These are phyloP conservation scores for Oncorhynchus kisutch DNA, from an alignment of 2,113 vertebrate species.

Conservation along the genomic window DNA sequence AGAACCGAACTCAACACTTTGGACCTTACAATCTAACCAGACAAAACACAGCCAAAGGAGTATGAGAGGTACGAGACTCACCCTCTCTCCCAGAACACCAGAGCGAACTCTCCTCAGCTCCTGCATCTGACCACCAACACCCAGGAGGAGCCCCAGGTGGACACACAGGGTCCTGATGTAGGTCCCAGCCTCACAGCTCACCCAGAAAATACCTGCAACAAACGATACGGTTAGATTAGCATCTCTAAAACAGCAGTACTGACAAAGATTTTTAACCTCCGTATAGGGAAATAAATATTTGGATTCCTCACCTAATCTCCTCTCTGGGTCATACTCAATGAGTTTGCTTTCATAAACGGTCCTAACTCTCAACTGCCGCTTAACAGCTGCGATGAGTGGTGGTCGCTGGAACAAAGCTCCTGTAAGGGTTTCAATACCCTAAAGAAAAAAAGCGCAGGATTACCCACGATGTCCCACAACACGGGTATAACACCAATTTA, in stretches of 20 bases:
- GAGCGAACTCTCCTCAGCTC: slow-evolving; percentile 93
- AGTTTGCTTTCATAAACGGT: slow-evolving; percentile 97
- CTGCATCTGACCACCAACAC: slow-evolving; percentile 97
- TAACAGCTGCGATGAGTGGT: slow-evolving; percentile 94
- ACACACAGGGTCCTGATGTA: slow-evolving; percentile 95
- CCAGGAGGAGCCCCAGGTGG: slow-evolving; percentile 89
- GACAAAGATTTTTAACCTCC: too few relatives aligned
- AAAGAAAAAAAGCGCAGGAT: background rate
- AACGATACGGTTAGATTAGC: too few relatives aligned
- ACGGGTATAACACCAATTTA: background rate
- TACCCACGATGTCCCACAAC: background rate
- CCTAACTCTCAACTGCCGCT: slow-evolving; percentile 90
- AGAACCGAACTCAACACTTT: slow-evolving; percentile 93
- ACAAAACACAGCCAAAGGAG: background rate
- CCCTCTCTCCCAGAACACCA: slow-evolving; percentile 91
- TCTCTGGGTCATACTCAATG: slow-evolving; percentile 90
- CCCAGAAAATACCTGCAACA: slow-evolving; percentile 92
- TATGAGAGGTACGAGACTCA: slow-evolving; percentile 42
- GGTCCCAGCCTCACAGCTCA: slow-evolving; percentile 95
- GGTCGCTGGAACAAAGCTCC: slow-evolving; percentile 94
- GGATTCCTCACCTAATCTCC: slow-evolving; percentile 80
- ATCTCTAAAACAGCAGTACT: background rate
- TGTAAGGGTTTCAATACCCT: slow-evolving; percentile 90
- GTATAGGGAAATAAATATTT: background rate
- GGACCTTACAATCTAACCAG: slow-evolving; percentile 40